These are phyloP conservation scores for Dryoscopus gambensis DNA, from an alignment of 2,113 vertebrate species.

Conservation along the genomic window DNA sequence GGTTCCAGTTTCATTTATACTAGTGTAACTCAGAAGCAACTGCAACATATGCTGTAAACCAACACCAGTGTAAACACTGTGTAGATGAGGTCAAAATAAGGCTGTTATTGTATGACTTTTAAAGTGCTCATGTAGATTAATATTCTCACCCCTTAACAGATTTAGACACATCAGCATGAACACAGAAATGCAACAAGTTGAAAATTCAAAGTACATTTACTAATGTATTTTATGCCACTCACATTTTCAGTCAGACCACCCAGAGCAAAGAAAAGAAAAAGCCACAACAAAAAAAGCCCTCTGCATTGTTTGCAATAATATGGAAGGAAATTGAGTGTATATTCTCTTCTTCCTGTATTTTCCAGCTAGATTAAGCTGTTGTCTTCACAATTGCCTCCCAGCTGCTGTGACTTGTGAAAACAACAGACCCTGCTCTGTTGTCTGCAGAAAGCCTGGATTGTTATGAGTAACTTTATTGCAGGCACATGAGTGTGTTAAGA, in stretches of 20 bases:
- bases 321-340: constrained; percentile 76
- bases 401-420: constrained; percentile 85
- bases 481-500: constrained; percentile 89
- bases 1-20: constrained; percentile 14
- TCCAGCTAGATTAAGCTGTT: constrained; percentile 85
- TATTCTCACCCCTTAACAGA: constrained; percentile 38
- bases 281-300: constrained; percentile 66
- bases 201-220: constrained; percentile 62
- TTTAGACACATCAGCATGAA: constrained; percentile 32
- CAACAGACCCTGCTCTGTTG: constrained; percentile 92
- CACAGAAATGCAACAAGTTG: constrained; percentile 59
- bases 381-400: constrained; percentile 88
- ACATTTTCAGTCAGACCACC: constrained; percentile 74
- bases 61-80: constrained; percentile 3
- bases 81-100: constrained; percentile 31
- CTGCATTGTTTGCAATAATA: constrained; percentile 76
- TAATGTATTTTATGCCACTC: constrained; percentile 65
- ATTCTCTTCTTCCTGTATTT: constrained; percentile 83
- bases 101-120: constrained; percentile 17
- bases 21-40: constrained; percentile 24
- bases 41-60: constrained; percentile 24
- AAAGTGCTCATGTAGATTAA: not conserved
- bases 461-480: constrained; percentile 88
- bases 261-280: constrained; percentile 64
- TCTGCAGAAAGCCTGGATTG: constrained; percentile 86